Percentiles rank a stretch among this genome's conserved stretches.
Conservation (phyloP, 2,888 invertebrate species). For the Agrotis puta region DNA sequence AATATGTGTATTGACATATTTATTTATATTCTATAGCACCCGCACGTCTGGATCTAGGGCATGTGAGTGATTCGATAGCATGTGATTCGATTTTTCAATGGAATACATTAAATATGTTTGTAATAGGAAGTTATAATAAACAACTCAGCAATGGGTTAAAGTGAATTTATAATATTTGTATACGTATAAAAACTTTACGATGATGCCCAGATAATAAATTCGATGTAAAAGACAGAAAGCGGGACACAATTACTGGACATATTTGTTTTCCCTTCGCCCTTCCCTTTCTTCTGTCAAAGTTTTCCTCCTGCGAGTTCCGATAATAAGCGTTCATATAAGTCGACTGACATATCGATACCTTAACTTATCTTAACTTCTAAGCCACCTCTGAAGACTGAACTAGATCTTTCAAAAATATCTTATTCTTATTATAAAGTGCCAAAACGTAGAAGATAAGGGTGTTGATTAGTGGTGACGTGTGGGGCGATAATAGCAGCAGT, state of each 20-base stretch:
- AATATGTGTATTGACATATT: conserved; percentile 54
- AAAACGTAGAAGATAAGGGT: conserved; percentile 61
- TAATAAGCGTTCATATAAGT: conserved; percentile 67
- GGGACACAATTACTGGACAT: conserved; percentile 63
- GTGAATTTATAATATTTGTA: conserved; percentile 53
- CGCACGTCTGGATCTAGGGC: conserved; percentile 25
- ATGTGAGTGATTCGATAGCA: conserved; percentile 69
- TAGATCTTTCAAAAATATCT: conserved; percentile 72
- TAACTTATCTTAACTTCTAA: conserved; percentile 77
- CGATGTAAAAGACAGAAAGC: conserved; percentile 57
- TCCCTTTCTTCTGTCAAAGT: conserved; percentile 55
- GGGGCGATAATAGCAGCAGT: conserved; percentile 41
- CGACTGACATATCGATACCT: conserved; percentile 85
- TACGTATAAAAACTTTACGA: conserved; percentile 55
- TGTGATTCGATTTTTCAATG: conserved; percentile 43
- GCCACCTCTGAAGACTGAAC: conserved; percentile 85
- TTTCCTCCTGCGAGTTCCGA: conserved; percentile 43
- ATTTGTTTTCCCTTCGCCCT: conserved; percentile 65
- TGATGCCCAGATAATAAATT: conserved; percentile 58
- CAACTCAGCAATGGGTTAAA: conserved; percentile 71
- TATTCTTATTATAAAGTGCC: conserved; percentile 72
- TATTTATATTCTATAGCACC: conserved; percentile 37
- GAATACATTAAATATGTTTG: conserved; percentile 28
- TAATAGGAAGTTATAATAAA: conserved; percentile 51
- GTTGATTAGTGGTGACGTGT: conserved; percentile 49